These are phyloP conservation scores for Melangyna quadrimaculata DNA, from an alignment of 2,888 invertebrate species.

Conservation along the genomic window DNA sequence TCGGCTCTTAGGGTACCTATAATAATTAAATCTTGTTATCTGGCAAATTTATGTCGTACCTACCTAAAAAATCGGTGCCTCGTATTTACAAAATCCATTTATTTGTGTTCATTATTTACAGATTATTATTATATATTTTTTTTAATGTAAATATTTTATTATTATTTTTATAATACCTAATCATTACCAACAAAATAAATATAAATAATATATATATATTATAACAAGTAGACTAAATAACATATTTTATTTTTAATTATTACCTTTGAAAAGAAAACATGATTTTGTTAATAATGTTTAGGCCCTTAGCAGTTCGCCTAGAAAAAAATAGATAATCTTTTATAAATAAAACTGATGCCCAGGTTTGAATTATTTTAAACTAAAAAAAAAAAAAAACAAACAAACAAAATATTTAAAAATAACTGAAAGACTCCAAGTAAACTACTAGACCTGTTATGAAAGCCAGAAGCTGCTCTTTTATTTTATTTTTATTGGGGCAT, in stretches of 20 bases:
- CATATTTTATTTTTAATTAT: not conserved
- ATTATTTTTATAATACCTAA: not conserved
- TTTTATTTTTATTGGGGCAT: no score
- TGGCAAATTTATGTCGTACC: slow-evolving; percentile 2
- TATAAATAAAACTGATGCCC: no score
- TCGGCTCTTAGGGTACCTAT: no score
- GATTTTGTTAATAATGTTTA: no score
- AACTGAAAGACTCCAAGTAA: no score
- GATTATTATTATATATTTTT: slow-evolving; percentile 47
- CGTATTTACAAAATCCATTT: slow-evolving; percentile 56
- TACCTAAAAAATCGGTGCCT: slow-evolving; percentile 37
- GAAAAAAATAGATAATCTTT: no score
- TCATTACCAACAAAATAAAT: not conserved
- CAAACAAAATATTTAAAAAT: no score
- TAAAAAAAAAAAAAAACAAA: no score
- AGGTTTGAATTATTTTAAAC: no score
- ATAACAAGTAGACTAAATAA: not conserved
- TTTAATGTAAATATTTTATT: slow-evolving; percentile 22
- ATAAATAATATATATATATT: not conserved
- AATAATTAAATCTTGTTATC: not conserved
- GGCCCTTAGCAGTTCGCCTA: no score
- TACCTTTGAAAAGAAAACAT: not conserved
- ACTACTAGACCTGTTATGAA: no score
- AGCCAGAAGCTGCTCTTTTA: no score
- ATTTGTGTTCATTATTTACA: slow-evolving; percentile 63